Evolutionary conservation across 2,797 vertebrate genomes (phyloP).

Genomic region (Cuniculus paca): DNA sequence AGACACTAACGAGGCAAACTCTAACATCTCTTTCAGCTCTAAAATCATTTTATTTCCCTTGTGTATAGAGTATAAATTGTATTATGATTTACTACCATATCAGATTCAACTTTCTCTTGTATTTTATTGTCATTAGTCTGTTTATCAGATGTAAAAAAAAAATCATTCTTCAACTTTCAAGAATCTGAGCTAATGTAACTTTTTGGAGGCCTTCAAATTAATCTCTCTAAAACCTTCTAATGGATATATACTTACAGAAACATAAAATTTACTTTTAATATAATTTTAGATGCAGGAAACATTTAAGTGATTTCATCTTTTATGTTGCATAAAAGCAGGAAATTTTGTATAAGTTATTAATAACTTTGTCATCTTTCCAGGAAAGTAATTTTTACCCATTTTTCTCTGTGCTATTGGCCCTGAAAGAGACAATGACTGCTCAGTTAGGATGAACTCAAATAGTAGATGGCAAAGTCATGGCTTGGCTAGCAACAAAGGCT

Average conservation of each 20-base stretch:
- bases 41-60: constrained; percentile 13
- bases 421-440: not conserved
- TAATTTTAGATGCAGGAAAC: not conserved
- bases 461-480: not conserved
- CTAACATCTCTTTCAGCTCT: not conserved
- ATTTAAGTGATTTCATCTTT: not conserved
- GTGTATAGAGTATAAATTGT: not conserved
- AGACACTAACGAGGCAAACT: not conserved
- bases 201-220: not conserved
- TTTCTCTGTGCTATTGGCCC: not conserved
- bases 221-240: constrained; percentile 5
- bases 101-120: constrained; percentile 15
- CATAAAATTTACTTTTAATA: not conserved
- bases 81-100: not conserved
- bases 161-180: not conserved
- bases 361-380: not conserved
- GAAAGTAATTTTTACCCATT: not conserved
- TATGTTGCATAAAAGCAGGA: not conserved
- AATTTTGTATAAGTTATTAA: not conserved
- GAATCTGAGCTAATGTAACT: not conserved
- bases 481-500: not conserved
- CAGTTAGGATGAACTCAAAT: not conserved
- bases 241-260: not conserved
- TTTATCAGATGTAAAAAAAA: not conserved
- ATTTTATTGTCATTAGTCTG: not conserved